Percentiles rank a stretch among this genome's conserved stretches.
Conservation (phyloP, 2,888 invertebrate species). For the Pantelozetes paolii region DNA sequence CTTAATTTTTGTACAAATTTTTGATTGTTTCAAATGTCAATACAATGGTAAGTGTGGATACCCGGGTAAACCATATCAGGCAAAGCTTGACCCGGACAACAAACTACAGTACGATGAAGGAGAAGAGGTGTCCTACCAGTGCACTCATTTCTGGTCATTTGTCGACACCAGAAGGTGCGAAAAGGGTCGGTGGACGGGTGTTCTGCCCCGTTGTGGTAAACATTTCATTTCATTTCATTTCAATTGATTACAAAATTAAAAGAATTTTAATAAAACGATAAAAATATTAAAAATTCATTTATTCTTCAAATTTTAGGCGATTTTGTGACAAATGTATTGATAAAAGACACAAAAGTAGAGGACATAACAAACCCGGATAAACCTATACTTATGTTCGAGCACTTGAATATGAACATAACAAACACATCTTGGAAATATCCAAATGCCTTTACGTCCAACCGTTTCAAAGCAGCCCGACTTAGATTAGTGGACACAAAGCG, state of each 20-base stretch:
- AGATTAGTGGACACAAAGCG: slow-evolving; percentile 18
- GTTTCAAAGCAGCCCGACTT: slow-evolving; percentile 17
- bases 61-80: slow-evolving; percentile 40
- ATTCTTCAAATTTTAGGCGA: slow-evolving; percentile 29
- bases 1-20: no score
- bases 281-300: background rate
- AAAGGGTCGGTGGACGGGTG: slow-evolving; percentile 32
- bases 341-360: slow-evolving; percentile 32
- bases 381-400: slow-evolving; percentile 18
- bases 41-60: slow-evolving; percentile 37
- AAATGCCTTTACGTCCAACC: slow-evolving; percentile 39
- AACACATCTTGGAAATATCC: slow-evolving; percentile 33
- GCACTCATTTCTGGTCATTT: slow-evolving; percentile 32
- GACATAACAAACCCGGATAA: slow-evolving; percentile 24
- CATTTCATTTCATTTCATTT: no score
- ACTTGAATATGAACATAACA: slow-evolving; percentile 26
- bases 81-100: slow-evolving; percentile 36
- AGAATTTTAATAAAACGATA: no score
- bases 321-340: slow-evolving; percentile 15
- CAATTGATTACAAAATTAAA: no score
- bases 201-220: slow-evolving; percentile 36
- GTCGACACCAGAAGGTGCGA: slow-evolving; percentile 32
- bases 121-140: slow-evolving; percentile 35
- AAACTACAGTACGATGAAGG: slow-evolving; percentile 38
- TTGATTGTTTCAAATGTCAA: no score